Evolutionary conservation across 2,797 vertebrate species (phyloP), one percentile per base, ranked within the genome.

Genomic region (Sorex maritimensis): DNA sequence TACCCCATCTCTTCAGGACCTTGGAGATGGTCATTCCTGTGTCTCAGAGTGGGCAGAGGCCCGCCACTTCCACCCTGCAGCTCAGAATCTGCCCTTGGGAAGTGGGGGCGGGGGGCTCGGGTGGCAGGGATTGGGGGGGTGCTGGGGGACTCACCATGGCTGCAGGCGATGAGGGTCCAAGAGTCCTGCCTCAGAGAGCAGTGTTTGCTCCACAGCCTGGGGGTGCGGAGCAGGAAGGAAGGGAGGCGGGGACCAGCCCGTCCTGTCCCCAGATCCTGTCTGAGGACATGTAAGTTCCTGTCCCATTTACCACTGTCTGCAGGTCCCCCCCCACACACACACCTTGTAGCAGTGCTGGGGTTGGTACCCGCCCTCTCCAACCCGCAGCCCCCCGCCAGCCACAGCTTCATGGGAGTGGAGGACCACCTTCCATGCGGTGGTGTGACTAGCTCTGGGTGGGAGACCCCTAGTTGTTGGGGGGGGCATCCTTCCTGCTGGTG

Each of bases 81-180:
- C 52, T 17, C 52, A 15, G 17, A 55, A 55, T 55, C 52, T 55
- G 52, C 13, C 24, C 55, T 5, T 21, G 19, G 55, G 55, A 21
- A 58, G 13, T 58, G 55, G 11, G 55, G 55, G 55, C 13, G 4
- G 4, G 55, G 55, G 55, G 55, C 17, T 19, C 61, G 19, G 61
- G 61, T 26, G 61, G 61, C 8, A 23, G 61, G 19, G 61, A 26
- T 65, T 65, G 19, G 17, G 19, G 61, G 23, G 61, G 17, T 65
- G 3, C 61, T 19, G 21, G 61, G 49, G 30, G 73, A 92, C 68
- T 93, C 81, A 97, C 96, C 96, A 97, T 97, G 85, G 30, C 86
- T 49, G 68, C 86, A 63, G 78, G 83, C 23, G 0, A 78, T 2
- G 49, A 81, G 61, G 61, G 24, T 23, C 21, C 24, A 65, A 8